phyloP scores from a whole-genome alignment of 2,797 vertebrate species.

The Eulemur albifrons region DNA sequence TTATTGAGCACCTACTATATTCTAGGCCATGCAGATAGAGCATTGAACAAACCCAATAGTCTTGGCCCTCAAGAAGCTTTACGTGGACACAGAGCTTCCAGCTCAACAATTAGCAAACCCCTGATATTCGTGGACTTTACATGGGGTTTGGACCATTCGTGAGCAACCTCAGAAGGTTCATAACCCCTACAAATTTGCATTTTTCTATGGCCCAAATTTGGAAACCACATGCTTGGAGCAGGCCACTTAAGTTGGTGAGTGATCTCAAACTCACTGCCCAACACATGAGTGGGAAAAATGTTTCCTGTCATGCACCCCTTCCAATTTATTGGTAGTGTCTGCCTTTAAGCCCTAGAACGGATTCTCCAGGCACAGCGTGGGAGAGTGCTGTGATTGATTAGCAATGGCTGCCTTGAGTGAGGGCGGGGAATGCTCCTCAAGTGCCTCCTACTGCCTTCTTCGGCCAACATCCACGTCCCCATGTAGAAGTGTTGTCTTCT shows the following conservation, averaged over 20 bases:
- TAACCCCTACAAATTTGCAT: neutral
- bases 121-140: neutral
- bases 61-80: constrained; percentile 45
- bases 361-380: neutral
- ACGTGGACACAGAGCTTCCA: neutral
- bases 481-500: neutral
- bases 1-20: constrained; percentile 53
- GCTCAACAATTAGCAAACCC: neutral
- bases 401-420: constrained; percentile 1
- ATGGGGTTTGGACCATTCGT: neutral
- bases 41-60: neutral
- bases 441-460: neutral
- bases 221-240: neutral
- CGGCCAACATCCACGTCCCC: neutral
- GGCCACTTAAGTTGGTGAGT: neutral
- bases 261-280: neutral
- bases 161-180: neutral
- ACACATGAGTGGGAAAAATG: neutral
- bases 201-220: neutral
- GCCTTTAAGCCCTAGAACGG: neutral
- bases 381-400: neutral
- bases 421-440: neutral
- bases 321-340: neutral
- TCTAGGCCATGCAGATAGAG: neutral
- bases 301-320: neutral